A percentile compares a stretch with the other conserved stretches of the same genome.
Evolutionary conservation across 2,888 invertebrate species (phyloP).

Genomic region (Onchidella celtica): DNA sequence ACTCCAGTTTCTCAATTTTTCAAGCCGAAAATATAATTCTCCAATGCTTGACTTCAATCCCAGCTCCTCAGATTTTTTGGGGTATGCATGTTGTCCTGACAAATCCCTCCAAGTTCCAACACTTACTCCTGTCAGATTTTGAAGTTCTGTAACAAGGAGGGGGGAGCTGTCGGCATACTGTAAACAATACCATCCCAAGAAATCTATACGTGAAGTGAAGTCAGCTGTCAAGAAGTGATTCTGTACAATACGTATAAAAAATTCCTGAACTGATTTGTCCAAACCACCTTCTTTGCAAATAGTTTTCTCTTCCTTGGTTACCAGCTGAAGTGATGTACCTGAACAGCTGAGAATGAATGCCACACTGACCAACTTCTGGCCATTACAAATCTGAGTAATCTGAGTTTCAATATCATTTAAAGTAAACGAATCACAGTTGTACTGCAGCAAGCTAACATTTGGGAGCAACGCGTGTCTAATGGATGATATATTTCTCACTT

Average conservation of each 20-base stretch:
- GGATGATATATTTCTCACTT: constrained; percentile 76
- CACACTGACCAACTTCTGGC: constrained; percentile 74
- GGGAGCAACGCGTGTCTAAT: constrained; percentile 73
- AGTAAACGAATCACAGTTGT: constrained; percentile 79
- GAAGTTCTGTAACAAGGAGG: constrained; percentile 26
- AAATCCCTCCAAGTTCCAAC: constrained; percentile 58
- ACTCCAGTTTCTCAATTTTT: constrained; percentile 74
- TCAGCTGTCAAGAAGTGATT: constrained; percentile 34
- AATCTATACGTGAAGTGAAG: constrained; percentile 14
- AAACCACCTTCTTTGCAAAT: constrained; percentile 43
- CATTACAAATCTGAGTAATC: constrained; percentile 62
- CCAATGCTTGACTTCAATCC: constrained; percentile 55
- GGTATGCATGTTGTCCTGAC: constrained; percentile 49
- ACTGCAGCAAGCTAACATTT: constrained; percentile 76
- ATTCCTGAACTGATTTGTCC: constrained; percentile 34
- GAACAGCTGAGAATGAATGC: constrained; percentile 77
- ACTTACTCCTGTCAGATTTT: constrained; percentile 44
- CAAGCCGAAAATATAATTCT: constrained; percentile 77
- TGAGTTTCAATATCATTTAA: constrained; percentile 77
- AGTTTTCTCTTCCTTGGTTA: constrained; percentile 77
- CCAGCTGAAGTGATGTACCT: constrained; percentile 76
- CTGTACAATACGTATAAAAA: constrained; percentile 35
- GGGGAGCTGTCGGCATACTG: constrained; percentile 47
- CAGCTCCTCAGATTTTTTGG: constrained; percentile 45
- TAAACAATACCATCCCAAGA: constrained; percentile 42